These are phyloP conservation scores for Cinclus mexicanus DNA, from an alignment of 2,113 vertebrate species.

Conservation along the genomic window DNA sequence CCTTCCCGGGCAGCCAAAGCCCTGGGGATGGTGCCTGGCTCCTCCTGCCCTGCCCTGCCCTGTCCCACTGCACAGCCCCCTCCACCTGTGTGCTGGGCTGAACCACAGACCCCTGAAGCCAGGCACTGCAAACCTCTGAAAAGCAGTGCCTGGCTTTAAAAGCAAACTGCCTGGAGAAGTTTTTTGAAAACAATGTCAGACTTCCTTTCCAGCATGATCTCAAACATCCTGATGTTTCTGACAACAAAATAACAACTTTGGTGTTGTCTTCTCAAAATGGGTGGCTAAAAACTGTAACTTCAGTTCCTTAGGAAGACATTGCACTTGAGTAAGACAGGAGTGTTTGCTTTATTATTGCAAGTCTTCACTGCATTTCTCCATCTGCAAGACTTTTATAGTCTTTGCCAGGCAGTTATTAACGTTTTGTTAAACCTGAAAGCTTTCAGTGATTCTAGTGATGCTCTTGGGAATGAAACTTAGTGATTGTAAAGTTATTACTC, in stretches of 20 bases:
- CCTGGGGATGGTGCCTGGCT: background rate
- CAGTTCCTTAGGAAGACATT: background rate
- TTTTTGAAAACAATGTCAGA: background rate
- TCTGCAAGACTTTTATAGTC: background rate
- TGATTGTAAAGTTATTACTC: background rate
- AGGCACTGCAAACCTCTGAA: background rate
- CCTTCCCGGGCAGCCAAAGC: background rate
- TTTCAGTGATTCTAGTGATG: background rate
- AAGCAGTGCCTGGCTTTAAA: background rate
- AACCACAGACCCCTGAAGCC: background rate
- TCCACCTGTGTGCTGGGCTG: fast-evolving
- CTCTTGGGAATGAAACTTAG: background rate
- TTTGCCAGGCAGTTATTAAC: background rate
- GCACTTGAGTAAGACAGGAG: background rate
- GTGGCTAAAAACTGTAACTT: background rate
- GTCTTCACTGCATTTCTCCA: background rate
- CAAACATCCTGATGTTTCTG: background rate
- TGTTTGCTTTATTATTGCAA: background rate
- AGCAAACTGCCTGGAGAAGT: background rate
- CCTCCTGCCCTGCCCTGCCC: background rate
- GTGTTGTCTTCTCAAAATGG: background rate
- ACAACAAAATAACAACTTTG: background rate
- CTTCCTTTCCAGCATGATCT: background rate
- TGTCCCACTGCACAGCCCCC: background rate
- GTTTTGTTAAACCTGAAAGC: background rate